Percentiles rank a stretch among this genome's conserved stretches.
These are phyloP conservation scores for Eristalinus aeneus DNA, from an alignment of 2,888 invertebrate species.

Conservation along the genomic window DNA sequence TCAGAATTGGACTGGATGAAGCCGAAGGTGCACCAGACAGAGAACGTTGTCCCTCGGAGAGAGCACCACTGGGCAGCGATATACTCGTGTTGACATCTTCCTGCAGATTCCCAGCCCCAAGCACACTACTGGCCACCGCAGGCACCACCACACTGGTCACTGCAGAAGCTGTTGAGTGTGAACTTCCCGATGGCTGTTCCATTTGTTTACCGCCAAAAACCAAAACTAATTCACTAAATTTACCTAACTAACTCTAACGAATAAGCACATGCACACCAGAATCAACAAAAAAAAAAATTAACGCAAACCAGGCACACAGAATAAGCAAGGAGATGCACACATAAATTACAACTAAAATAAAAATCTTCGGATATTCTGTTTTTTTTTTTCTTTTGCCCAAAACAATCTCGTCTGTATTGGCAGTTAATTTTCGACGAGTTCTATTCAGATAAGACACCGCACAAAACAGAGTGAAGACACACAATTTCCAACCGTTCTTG, in stretches of 20 bases:
- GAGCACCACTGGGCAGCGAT: slow-evolving; percentile 75
- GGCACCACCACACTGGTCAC: slow-evolving; percentile 61
- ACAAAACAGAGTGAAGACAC: slow-evolving; percentile 32
- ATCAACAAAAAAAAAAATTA: background rate
- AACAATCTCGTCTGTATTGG: slow-evolving; percentile 45
- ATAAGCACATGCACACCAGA: slow-evolving; percentile 50
- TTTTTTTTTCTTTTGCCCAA: background rate
- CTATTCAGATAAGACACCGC: slow-evolving; percentile 19
- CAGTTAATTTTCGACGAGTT: slow-evolving; percentile 31
- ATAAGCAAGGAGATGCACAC: background rate
- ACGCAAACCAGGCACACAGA: background rate
- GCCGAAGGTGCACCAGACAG: slow-evolving; percentile 79
- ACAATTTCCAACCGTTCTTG: slow-evolving; percentile 76
- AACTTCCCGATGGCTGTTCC: slow-evolving; percentile 72
- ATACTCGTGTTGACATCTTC: slow-evolving; percentile 76
- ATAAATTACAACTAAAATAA: slow-evolving; percentile 12
- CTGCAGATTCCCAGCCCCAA: slow-evolving; percentile 58
- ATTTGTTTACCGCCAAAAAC: slow-evolving; percentile 48
- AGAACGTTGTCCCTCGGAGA: slow-evolving; percentile 78
- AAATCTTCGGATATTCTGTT: background rate
- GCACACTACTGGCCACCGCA: slow-evolving; percentile 72
- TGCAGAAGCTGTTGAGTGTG: slow-evolving; percentile 60
- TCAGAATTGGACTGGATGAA: slow-evolving; percentile 80
- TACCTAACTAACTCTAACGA: slow-evolving; percentile 37
- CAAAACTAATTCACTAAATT: slow-evolving; percentile 33